Percentiles rank a stretch among this genome's conserved stretches.
phyloP scores from a whole-genome alignment of 2,888 invertebrate species.

The Stenodema calcarata region DNA sequence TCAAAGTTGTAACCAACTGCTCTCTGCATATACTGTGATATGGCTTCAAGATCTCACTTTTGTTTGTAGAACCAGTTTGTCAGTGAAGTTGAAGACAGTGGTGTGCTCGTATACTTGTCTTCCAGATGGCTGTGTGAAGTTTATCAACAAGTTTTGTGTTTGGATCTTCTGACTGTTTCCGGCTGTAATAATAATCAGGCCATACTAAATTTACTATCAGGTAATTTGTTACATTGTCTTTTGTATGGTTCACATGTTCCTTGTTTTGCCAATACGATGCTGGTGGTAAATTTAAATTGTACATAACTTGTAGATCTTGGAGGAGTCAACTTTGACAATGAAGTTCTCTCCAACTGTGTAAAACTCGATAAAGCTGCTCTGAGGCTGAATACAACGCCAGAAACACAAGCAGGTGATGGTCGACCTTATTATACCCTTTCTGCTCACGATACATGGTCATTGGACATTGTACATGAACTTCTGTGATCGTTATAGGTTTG shows the following conservation, averaged over 20 bases:
- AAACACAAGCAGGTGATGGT: conserved; percentile 74
- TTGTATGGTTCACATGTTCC: no score
- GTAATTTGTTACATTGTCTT: conserved; percentile 62
- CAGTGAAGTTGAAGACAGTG: conserved; percentile 89
- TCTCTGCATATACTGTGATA: no score
- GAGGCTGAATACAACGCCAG: conserved; percentile 71
- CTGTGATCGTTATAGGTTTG: conserved; percentile 58
- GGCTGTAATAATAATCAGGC: conserved; percentile 65
- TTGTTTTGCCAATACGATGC: no score
- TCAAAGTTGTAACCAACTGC: no score
- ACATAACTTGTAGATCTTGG: conserved; percentile 71
- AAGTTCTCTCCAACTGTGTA: conserved; percentile 87
- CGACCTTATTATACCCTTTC: no score
- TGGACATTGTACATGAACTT: not conserved
- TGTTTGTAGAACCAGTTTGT: conserved; percentile 81
- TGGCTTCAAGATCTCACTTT: not conserved
- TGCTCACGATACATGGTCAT: not conserved
- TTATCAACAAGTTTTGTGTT: conserved; percentile 83
- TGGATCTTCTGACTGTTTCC: conserved; percentile 67
- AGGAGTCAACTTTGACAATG: conserved; percentile 65
- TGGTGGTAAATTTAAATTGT: no score
- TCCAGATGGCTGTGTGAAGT: conserved; percentile 92
- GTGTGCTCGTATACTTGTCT: conserved; percentile 89
- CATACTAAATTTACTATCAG: conserved; percentile 76
- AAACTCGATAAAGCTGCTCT: conserved; percentile 79